Evolutionary conservation across 2,888 invertebrate species (phyloP), one percentile per base, ranked within the genome.

Genomic region (Phaedon cochleariae): DNA sequence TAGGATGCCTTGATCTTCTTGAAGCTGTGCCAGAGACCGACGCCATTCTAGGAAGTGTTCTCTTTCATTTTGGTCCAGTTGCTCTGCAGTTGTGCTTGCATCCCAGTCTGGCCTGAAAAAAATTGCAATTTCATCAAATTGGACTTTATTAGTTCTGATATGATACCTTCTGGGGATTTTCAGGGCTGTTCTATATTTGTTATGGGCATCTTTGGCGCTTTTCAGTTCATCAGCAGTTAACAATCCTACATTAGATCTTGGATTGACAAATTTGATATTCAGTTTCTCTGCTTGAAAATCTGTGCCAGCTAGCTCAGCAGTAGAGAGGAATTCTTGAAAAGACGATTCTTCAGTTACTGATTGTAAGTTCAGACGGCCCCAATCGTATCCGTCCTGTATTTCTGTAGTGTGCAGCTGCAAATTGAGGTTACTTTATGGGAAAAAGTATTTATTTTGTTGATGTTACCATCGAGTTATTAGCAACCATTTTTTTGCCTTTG

Each of bases 291-390:
- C 92, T 78, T 92, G 91, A 81, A 98, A 99, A 81, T 98, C 97
- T 0, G 94, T 93, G 41, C 95, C 95, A 0, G 98, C 97, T 64
- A 99, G 84, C 83, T 97, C 93, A 0, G 98, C 98, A 0, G 95
- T 98, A 0, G 95, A 92, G 2, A 99, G 85, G 81, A 99, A 98
- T 79, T 98, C 98, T 85, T 98, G 95, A 67, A 98, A 90, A 0
- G 96, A 94, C n/a, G 92, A 95, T 81, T 97, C 96, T 74, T 98
- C 97, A 0, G 97, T 98, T 0, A 97, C 93, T 0, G 97, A 97
- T 77, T 93, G 92, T 0, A 96, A 86, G 84, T 97, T 97, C 1
- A 96, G 85, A 7, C 95, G 87, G 37, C 93, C 94, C 95, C 95
- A 96, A 66, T 96, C 94, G 75, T 92, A 94, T 2, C 95, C 96